Conservation (phyloP, 2,113 vertebrate genomes). For the Dendrocopos noguchii region DNA sequence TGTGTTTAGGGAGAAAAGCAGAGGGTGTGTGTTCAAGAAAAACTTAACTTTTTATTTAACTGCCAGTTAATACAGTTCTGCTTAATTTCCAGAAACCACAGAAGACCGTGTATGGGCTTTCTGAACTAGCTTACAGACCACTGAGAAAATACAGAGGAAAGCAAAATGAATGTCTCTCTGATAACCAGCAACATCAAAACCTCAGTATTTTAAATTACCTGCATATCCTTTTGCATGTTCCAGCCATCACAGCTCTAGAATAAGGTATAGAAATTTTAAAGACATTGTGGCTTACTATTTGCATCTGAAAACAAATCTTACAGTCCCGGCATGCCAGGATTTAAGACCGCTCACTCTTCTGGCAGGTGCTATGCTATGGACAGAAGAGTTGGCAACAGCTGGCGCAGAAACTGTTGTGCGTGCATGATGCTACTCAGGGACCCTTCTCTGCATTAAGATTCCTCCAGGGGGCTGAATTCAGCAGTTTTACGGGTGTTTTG, state of each 20-base stretch:
- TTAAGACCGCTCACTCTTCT: not conserved
- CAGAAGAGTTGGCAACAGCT: not conserved
- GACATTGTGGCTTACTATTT: not conserved
- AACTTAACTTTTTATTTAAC: not conserved
- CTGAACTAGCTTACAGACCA: not conserved
- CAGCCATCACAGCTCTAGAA: not conserved
- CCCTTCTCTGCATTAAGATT: not conserved
- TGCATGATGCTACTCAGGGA: not conserved
- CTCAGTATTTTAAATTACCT: not conserved
- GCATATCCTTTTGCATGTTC: not conserved
- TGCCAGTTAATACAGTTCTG: not conserved
- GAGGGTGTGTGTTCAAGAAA: not conserved
- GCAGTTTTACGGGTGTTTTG: not conserved
- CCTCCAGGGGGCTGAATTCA: not conserved
- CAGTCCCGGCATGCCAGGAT: not conserved
- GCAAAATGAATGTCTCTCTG: fast-evolving
- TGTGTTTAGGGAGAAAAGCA: not conserved
- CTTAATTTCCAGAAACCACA: not conserved
- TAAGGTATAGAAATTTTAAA: not conserved
- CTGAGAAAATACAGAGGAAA: not conserved
- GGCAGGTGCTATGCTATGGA: not conserved
- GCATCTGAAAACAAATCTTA: not conserved
- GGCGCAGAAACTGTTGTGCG: not conserved
- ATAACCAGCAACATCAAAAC: not conserved
- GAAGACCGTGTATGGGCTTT: not conserved